Base-by-base conservation (phyloP, 2,888 invertebrate genomes). In the Folsomia manolachei region DNA sequence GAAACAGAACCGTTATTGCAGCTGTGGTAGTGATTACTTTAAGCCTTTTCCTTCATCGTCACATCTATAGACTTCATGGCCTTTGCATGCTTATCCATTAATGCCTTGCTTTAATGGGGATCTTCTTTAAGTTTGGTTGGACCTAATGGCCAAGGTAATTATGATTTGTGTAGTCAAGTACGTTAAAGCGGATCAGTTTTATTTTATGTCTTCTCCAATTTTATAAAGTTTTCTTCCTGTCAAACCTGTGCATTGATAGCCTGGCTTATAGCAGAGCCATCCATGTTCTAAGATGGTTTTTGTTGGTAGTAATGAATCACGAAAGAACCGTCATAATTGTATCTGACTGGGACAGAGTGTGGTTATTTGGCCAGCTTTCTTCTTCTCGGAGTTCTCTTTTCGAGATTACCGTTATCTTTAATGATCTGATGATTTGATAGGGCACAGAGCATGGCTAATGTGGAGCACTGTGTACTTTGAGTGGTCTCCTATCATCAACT, bases 381-480 rank as follows among this genome's bases (percentile, higher is more conserved):
- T 39, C 39, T 39, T 39, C 39, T 39, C 39, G 39, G 39, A n/a
- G n/a, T n/a, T n/a, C n/a, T 56, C 56, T 56, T 56, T n/a, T 56
- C 25, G 18, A 23, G 65, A 52, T 66, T 66, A 66, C 65, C 65
- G 65, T 66, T 66, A 66, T 66, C 65, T 66, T 66, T 66, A 51
- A 66, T 66, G 65, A 66, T 66, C 65, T 66, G 52, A 66, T 66
- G 65, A 64, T 26, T 26, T 9, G 26, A 26, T 27, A 64, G 65
- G 2, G 21, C 52, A 21, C 52, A 27, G 19, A 52, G 65, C n/a
- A 23, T 27, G 23, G 23, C 7, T 39, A 66, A 21, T 51, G 27
- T 19, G 23, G 23, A 39, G 51, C 63, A 63, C 23, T 25, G 14
- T 21, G 4, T n/a, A n/a, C n/a, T n/a, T n/a, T n/a, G n/a, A n/a